Evolutionary conservation across 2,888 invertebrate species (phyloP), one percentile per base, ranked within the genome.

Genomic region (Drosophila bunnanda): DNA sequence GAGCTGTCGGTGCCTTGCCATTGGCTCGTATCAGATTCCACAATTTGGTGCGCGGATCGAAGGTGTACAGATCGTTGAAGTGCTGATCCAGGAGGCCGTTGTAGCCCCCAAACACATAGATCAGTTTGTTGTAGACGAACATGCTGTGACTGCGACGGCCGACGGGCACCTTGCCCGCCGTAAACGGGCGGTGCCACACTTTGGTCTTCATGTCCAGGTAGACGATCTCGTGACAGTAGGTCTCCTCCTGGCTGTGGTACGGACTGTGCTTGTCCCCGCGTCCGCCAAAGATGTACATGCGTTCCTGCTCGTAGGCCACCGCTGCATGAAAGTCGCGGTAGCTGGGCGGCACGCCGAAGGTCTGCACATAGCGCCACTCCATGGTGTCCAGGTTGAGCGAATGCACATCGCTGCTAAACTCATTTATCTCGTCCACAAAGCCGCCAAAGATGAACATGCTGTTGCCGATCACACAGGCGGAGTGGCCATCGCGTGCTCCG

Each of bases 21-120:
- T 91, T 90, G 0, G 95, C 93, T 62, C 93, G 93, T 13, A 96
- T 90, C 70, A 93, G 92, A 81, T 93, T 93, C 96, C 96, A 96
- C 44, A 91, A 86, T 86, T 94, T 94, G 4, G 92, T 93, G 65
- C 91, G 93, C 34, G 95, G 94, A 89, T 95, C 94, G 92, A 95
- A 98, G 87, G 95, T 95, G 91, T 95, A 95, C 75, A 98, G 93
- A 92, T 98, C 97, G 92, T 97, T 96, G 90, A 95, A 98, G 93
- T 98, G 98, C 60, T 94, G 93, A 80, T 96, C 95, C 59, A 93
- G 91, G 32, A 95, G 93, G 12, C 97, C 96, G 92, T 98, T 97
- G 90, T 95, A 98, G 32, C 98, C 98, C 56, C 98, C 98, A 93
- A 98, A 98, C 73, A 98, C 95, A 90, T 96, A 98, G 93, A 98